phyloP scores from a whole-genome alignment of 2,888 invertebrate genomes.

The Tenthredo livida region DNA sequence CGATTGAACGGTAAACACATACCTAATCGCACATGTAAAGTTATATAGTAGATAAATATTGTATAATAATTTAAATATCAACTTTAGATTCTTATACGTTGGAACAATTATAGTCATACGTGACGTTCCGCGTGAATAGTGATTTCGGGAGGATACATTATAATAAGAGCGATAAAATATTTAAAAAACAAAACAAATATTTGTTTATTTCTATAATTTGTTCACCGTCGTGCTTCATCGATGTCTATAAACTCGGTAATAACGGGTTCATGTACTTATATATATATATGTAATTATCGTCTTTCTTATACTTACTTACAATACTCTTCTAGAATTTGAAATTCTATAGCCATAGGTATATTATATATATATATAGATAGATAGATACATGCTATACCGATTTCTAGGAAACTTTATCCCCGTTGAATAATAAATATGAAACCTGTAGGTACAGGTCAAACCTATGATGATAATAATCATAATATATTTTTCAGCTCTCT shows the following conservation, averaged over 20 bases:
- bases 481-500: neutral
- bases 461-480: neutral
- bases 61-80: neutral
- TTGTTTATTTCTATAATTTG: neutral
- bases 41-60: neutral
- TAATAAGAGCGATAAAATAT: too few relatives aligned
- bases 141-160: neutral
- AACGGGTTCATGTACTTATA: neutral
- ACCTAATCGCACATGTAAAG: too few relatives aligned
- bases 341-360: neutral
- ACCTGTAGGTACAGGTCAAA: constrained; percentile 8
- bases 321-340: constrained; percentile 7
- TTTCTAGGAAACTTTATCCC: constrained; percentile 1
- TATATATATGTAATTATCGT: neutral
- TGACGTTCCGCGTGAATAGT: neutral
- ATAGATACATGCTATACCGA: too few relatives aligned
- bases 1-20: neutral
- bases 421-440: constrained; percentile 5
- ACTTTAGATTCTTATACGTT: neutral
- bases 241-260: neutral
- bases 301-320: neutral
- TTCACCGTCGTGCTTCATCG: neutral
- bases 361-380: too few relatives aligned
- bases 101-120: neutral
- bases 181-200: too few relatives aligned